These are phyloP conservation scores for Nematostella vectensis DNA, from an alignment of 92 coral and sea anemone genomes.

Conservation along the genomic window DNA sequence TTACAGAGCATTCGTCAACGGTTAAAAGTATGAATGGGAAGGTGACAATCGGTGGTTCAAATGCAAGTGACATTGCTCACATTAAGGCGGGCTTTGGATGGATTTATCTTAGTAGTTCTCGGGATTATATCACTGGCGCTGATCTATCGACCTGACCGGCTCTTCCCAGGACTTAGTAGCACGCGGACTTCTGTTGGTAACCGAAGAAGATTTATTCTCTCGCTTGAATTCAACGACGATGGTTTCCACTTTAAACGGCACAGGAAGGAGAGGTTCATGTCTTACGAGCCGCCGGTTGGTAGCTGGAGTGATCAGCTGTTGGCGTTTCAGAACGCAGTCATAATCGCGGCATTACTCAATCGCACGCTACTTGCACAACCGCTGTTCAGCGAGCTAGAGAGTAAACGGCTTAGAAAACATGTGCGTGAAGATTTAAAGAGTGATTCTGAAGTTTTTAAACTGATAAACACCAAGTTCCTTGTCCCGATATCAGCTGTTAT, in stretches of 20 bases:
- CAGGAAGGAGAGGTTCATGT: conserved; percentile 36
- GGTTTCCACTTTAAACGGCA: conserved; percentile 41
- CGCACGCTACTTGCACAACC: conserved; percentile 68
- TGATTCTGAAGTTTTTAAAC: conserved; percentile 38
- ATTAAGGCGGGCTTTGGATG: conserved; percentile 53
- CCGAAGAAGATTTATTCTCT: conserved; percentile 16
- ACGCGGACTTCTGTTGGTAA: conserved; percentile 1
- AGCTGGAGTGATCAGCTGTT: conserved; percentile 75
- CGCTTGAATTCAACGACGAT: conserved; percentile 47
- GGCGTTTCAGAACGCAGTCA: conserved; percentile 81
- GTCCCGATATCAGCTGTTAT: conserved; percentile 69
- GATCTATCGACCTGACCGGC: conserved; percentile 50
- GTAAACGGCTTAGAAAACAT: conserved; percentile 27
- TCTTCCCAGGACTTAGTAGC: conserved; percentile 31
- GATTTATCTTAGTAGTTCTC: conserved; percentile 39
- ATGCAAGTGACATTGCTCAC: conserved; percentile 20
- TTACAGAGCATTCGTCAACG: background rate
- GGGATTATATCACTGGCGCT: conserved; percentile 43
- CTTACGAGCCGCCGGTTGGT: conserved; percentile 80
- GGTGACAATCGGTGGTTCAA: background rate
- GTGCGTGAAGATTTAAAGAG: conserved; percentile 24
- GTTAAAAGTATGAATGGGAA: background rate
- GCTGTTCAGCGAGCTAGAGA: conserved; percentile 61
- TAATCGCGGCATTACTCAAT: conserved; percentile 59
- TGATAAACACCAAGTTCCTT: conserved; percentile 38